Evolutionary conservation across 2,113 vertebrate genomes (phyloP).

Genomic region (Ranitomeya variabilis): DNA sequence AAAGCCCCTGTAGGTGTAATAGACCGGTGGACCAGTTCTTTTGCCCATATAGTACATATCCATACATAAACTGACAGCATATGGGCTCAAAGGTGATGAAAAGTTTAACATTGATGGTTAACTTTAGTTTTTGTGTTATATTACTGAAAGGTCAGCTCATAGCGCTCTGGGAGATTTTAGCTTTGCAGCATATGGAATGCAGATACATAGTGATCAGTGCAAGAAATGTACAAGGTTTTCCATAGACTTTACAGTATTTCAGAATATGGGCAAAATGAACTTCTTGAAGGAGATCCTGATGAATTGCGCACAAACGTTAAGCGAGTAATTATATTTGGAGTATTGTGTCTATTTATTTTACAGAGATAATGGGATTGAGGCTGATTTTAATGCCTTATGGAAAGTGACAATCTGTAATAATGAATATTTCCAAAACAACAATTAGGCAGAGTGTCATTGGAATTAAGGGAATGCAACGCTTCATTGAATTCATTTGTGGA

Average conservation of each 20-base stretch:
- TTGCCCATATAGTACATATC: too few relatives aligned
- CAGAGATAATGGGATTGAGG: not conserved
- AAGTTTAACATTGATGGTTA: too few relatives aligned
- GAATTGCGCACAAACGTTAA: not conserved
- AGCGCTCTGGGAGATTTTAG: too few relatives aligned
- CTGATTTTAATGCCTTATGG: slow-evolving; percentile 9
- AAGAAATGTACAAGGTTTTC: not conserved
- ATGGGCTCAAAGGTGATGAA: too few relatives aligned
- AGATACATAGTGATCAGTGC: too few relatives aligned
- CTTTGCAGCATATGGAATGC: too few relatives aligned
- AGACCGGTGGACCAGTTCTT: too few relatives aligned
- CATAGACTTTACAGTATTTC: not conserved
- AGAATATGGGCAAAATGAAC: not conserved
- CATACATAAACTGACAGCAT: too few relatives aligned
- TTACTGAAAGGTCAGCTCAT: too few relatives aligned
- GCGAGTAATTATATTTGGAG: slow-evolving; percentile 7
- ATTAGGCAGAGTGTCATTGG: slow-evolving; percentile 31
- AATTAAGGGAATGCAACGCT: slow-evolving; percentile 20
- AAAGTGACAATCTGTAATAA: slow-evolving; percentile 40
- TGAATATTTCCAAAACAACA: slow-evolving; percentile 37
- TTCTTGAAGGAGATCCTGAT: not conserved
- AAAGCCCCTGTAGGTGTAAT: too few relatives aligned
- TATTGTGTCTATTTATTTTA: slow-evolving; percentile 12
- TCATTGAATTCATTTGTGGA: slow-evolving; percentile 40
- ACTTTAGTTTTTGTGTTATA: too few relatives aligned